Conservation (phyloP, 2,113 vertebrate genomes). For the Labrus mixtus region DNA sequence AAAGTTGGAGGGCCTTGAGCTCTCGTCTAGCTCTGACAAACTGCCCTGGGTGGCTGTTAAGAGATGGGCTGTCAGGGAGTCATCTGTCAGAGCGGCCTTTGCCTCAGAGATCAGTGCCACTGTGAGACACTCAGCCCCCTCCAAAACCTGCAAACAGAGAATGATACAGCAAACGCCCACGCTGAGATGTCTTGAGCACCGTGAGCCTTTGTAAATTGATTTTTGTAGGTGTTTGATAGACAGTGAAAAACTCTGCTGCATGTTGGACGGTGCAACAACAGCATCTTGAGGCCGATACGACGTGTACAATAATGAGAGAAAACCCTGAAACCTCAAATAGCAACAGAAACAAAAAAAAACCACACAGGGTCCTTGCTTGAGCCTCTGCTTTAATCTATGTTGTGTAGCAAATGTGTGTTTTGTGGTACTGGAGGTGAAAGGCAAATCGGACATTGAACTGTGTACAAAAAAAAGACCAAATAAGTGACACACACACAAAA, state of each 20-base stretch:
- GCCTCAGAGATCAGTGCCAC: constrained; percentile 22
- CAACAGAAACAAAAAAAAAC: constrained; percentile 28
- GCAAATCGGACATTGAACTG: constrained; percentile 57
- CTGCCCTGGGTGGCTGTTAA: constrained; percentile 32
- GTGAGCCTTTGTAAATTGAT: constrained; percentile 42
- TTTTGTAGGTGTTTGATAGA: constrained; percentile 39
- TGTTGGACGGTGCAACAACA: constrained; percentile 24
- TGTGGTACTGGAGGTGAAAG: constrained; percentile 60
- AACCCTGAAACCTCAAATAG: constrained; percentile 57
- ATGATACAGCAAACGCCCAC: constrained; percentile 11
- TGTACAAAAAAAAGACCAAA: constrained; percentile 37
- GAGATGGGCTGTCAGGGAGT: constrained; percentile 32
- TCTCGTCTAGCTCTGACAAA: constrained; percentile 23
- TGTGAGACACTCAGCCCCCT: constrained; percentile 32
- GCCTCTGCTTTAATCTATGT: constrained; percentile 48
- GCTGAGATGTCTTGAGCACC: constrained; percentile 19
- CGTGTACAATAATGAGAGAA: constrained; percentile 46
- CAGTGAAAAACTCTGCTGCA: constrained; percentile 27
- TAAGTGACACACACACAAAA: constrained; percentile 8
- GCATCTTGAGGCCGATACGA: constrained; percentile 34
- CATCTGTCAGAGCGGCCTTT: constrained; percentile 27
- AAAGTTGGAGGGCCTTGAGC: constrained; percentile 11
- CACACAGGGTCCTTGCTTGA: constrained; percentile 57
- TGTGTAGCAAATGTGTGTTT: constrained; percentile 53
- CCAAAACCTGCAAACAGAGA: constrained; percentile 36